Percentiles rank a stretch among this genome's conserved stretches.
Conservation (phyloP, 2,113 vertebrate species). For the Cyphomyrus discorhynchus region DNA sequence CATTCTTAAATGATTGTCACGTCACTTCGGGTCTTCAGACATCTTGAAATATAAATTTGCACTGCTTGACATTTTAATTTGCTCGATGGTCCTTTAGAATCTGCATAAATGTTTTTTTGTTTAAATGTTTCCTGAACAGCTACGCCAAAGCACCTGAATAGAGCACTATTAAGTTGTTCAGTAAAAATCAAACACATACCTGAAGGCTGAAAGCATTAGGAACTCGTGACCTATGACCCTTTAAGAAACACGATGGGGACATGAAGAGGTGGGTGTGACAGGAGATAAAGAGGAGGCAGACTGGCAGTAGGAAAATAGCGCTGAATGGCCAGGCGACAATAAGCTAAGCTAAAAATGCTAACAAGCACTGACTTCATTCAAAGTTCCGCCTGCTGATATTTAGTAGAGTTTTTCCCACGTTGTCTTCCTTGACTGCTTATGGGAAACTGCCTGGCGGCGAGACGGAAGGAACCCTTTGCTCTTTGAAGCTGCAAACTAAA, state of each 20-base stretch:
- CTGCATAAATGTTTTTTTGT: too few relatives aligned
- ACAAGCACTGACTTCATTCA: neutral
- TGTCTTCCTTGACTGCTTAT: neutral
- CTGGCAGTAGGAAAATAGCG: neutral
- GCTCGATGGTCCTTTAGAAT: neutral
- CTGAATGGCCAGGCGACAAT: neutral
- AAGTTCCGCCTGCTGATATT: neutral
- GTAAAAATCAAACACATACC: neutral
- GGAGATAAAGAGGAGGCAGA: neutral
- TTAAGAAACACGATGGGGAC: neutral
- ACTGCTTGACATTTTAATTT: neutral
- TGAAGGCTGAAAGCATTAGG: neutral
- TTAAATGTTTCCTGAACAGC: too few relatives aligned
- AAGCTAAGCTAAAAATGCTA: neutral
- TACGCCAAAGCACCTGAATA: neutral
- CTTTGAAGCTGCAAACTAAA: conserved; percentile 40
- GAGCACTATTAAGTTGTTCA: neutral
- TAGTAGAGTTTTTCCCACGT: neutral
- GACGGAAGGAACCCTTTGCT: conserved; percentile 44
- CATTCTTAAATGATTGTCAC: neutral
- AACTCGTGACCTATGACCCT: neutral
- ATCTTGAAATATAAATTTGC: neutral
- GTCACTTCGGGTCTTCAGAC: neutral
- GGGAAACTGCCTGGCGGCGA: conserved; percentile 29
- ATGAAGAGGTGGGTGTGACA: neutral